phyloP scores from a whole-genome alignment of 2,797 vertebrate species.

The Sciaenops ocellatus region DNA sequence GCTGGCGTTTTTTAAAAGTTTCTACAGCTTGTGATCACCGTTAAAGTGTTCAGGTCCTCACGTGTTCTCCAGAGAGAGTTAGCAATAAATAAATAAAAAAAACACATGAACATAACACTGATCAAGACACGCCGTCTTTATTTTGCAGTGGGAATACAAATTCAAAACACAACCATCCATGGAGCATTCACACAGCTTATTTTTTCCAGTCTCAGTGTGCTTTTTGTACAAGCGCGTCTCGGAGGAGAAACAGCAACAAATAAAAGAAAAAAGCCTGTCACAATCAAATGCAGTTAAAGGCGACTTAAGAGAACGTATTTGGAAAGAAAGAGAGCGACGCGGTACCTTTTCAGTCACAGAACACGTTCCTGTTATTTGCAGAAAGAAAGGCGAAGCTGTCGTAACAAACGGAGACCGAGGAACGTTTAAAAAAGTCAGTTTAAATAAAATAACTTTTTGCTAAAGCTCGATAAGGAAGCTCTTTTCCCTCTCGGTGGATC shows the following conservation, averaged over 20 bases:
- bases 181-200: constrained; percentile 78
- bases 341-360: constrained; percentile 37
- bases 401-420: constrained; percentile 6
- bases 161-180: constrained; percentile 73
- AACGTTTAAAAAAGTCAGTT: constrained; percentile 21
- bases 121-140: constrained; percentile 79
- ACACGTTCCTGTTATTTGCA: constrained; percentile 65
- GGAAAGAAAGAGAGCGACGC: constrained; percentile 50
- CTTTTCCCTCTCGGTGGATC: not conserved
- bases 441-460: constrained; percentile 4
- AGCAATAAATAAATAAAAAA: not conserved
- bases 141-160: constrained; percentile 82
- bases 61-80: constrained; percentile 14
- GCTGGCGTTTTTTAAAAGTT: constrained; percentile 25
- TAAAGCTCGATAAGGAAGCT: constrained; percentile 30
- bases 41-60: not conserved
- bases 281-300: constrained; percentile 76
- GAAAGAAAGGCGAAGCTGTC: constrained; percentile 59
- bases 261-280: constrained; percentile 58
- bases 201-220: constrained; percentile 59
- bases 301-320: constrained; percentile 66
- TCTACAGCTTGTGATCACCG: not conserved
- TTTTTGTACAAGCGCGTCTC: constrained; percentile 77
- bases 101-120: constrained; percentile 23
- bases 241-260: constrained; percentile 58